phyloP scores from a whole-genome alignment of 2,888 invertebrate species.

The Limenitis camilla region DNA sequence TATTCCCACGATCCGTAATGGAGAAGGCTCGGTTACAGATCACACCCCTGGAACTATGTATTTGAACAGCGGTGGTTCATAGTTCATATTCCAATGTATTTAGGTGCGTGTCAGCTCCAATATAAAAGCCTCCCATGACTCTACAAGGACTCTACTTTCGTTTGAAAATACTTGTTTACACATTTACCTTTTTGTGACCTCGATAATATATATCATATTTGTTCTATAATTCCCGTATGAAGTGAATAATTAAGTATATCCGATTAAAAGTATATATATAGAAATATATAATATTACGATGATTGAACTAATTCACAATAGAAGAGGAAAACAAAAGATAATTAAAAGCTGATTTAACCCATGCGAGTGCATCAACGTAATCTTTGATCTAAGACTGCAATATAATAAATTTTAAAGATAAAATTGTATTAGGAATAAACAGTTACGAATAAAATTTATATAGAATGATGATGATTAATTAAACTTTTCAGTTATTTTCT shows the following conservation, averaged over 20 bases:
- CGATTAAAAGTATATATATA: slow-evolving; percentile 23
- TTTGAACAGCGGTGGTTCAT: slow-evolving; percentile 38
- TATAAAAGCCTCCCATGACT: background rate
- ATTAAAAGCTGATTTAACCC: slow-evolving; percentile 37
- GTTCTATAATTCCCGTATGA: too few relatives aligned
- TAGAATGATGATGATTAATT: too few relatives aligned
- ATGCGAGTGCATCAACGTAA: background rate
- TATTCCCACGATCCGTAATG: slow-evolving; percentile 62
- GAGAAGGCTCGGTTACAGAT: slow-evolving; percentile 55
- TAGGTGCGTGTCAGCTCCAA: slow-evolving; percentile 5
- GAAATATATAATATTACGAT: slow-evolving; percentile 32
- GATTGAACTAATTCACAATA: slow-evolving; percentile 54
- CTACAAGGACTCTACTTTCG: slow-evolving; percentile 7
- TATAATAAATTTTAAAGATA: too few relatives aligned
- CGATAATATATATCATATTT: background rate
- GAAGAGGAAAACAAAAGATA: slow-evolving; percentile 52
- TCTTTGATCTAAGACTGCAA: background rate
- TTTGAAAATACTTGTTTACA: background rate
- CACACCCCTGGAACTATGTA: slow-evolving; percentile 47
- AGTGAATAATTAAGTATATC: background rate
- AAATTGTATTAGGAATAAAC: too few relatives aligned
- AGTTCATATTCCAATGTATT: slow-evolving; percentile 20
- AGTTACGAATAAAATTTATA: too few relatives aligned
- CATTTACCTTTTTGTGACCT: background rate
- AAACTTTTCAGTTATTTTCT: too few relatives aligned